A percentile compares a stretch with the other conserved stretches of the same genome.
Conservation (phyloP, 1,140 invertebrate genomes). For the Hydropsyche tenuis region DNA sequence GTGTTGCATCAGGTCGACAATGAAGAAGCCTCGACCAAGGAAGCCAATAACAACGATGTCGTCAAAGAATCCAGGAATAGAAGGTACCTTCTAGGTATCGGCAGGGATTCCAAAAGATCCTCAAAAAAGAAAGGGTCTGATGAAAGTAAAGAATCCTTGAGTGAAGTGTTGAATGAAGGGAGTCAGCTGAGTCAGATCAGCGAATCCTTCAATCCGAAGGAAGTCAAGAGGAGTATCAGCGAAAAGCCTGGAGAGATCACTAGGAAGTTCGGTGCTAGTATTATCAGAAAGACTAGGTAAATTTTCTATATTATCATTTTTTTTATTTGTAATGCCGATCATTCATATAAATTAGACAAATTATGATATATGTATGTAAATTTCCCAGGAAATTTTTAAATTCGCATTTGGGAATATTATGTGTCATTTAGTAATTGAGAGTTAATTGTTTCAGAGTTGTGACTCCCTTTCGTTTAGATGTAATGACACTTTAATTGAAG, state of each 20-base stretch:
- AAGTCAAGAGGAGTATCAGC: constrained; percentile 44
- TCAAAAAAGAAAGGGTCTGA: constrained; percentile 29
- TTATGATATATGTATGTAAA: too few relatives aligned
- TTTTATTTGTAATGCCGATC: too few relatives aligned
- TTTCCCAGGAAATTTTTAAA: too few relatives aligned
- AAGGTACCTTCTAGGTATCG: constrained; percentile 34
- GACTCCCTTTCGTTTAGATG: too few relatives aligned
- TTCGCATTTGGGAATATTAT: not conserved
- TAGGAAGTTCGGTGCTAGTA: constrained; percentile 37
- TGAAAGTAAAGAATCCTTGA: not conserved
- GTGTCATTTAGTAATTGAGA: too few relatives aligned
- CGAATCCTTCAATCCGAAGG: constrained; percentile 22
- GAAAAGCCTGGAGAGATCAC: constrained; percentile 37
- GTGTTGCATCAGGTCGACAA: constrained; percentile 18
- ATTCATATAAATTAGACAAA: too few relatives aligned
- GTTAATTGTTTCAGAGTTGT: too few relatives aligned
- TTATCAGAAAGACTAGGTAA: constrained; percentile 48
- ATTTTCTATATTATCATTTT: too few relatives aligned
- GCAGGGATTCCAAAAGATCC: constrained; percentile 38
- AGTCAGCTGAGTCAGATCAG: not conserved
- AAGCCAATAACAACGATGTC: constrained; percentile 23
- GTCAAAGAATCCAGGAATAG: not conserved
- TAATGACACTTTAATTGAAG: too few relatives aligned
- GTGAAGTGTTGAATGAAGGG: not conserved
- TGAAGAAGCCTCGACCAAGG: constrained; percentile 18